Percentiles rank a stretch among this genome's conserved stretches.
Evolutionary conservation across 2,797 vertebrate genomes (phyloP).

Genomic region (Sebastes trivittatus): DNA sequence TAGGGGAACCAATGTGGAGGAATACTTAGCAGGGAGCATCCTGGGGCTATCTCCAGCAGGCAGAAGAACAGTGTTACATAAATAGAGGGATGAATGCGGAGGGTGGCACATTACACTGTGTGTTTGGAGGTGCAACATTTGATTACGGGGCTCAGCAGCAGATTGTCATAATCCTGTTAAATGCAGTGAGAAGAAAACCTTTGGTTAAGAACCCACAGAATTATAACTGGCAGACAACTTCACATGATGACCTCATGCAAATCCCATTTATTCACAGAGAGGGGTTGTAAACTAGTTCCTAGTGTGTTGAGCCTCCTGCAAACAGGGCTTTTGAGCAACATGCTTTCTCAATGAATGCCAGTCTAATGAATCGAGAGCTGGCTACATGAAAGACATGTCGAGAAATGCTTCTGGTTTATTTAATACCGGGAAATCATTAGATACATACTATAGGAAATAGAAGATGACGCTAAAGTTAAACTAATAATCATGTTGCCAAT

Average conservation of each 20-base stretch:
- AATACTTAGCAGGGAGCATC: conserved; percentile 5
- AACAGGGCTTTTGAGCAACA: background rate
- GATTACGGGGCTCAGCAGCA: conserved; percentile 61
- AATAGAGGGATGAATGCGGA: conserved; percentile 52
- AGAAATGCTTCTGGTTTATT: background rate
- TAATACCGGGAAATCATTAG: background rate
- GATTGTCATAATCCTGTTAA: conserved; percentile 75
- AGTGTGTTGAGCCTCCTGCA: background rate
- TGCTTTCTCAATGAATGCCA: background rate
- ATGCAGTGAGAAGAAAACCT: conserved; percentile 16
- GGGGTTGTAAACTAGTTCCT: background rate
- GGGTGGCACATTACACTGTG: conserved; percentile 31
- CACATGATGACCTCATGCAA: conserved; percentile 16
- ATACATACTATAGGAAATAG: background rate
- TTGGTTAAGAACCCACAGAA: conserved; percentile 36
- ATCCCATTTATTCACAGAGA: background rate
- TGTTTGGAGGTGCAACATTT: conserved; percentile 59
- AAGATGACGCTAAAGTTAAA: background rate
- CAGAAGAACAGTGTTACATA: conserved; percentile 47
- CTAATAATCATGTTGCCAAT: background rate
- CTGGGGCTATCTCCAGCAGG: conserved; percentile 20
- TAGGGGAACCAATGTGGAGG: conserved; percentile 7
- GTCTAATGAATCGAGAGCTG: background rate
- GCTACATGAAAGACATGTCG: background rate
- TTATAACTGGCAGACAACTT: conserved; percentile 17